Base-by-base conservation (phyloP, 2,797 vertebrate species). In the Bradypus variegatus region DNA sequence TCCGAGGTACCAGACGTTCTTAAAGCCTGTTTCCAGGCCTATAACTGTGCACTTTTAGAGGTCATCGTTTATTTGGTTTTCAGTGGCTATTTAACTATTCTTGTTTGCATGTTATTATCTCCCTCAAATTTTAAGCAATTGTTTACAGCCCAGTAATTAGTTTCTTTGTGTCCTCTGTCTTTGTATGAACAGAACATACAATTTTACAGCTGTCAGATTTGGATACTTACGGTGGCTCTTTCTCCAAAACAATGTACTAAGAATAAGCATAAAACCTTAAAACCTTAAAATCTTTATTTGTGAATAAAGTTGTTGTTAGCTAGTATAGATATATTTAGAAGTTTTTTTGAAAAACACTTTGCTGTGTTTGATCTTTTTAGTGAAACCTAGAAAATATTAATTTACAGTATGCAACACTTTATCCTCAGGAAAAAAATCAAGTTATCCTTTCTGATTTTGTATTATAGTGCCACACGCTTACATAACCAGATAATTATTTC, bases 61-160 rank as follows among this genome's bases (percentile, higher is more conserved):
- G 53, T 67, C 25, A 55, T 65, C 36, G 72, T 90, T 91, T 93
- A 72, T 92, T 86, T 89, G 53, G 78, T 62, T 91, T 90, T 83
- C 55, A 72, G 76, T 81, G 38, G 75, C 91, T 87, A 62, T 75
- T 94, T 77, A 64, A 69, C 87, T 92, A 58, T 83, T 70, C 36
- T 73, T 38, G 77, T 84, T 89, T 76, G 82, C 7, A 36, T 13
- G 65, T 67, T 88, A 3, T 89, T 80, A 60, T 80, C 62, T 70
- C 60, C 38, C 70, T 53, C 73, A 80, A 36, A 64, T 85, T 69
- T 83, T 84, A 70, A 91, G n/a, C 36, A 36, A 29, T 81, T 76
- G 41, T 89, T 92, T 85, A 85, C 6, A 79, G 45, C 65, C 81
- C 55, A 85, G 38, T 41, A 79, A 60, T 77, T 87, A 87, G 36